Evolutionary conservation across 2,113 vertebrate genomes (phyloP), one percentile per base, ranked within the genome.

Genomic region (Oenanthe oenanthe): DNA sequence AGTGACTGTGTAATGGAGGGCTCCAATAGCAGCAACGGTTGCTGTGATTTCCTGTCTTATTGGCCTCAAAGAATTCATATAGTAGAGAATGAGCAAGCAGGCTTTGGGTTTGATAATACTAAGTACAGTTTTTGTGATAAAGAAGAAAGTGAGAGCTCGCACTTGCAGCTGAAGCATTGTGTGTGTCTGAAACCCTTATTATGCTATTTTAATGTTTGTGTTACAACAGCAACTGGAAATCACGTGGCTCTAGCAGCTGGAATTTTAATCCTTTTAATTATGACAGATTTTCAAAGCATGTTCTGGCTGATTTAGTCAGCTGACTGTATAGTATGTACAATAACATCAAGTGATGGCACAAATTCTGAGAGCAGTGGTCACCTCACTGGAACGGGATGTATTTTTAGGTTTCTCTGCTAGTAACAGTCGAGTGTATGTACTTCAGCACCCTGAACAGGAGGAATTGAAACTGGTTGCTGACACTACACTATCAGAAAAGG

Each of bases 361-460:
- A 60, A 96, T 97, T 95, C 88, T 88, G 70, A 97, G 88, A 96
- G 91, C 90, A 87, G 74, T 97, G 96, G 94, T 95, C 91, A 97
- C 95, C 95, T 97, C 85, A 93, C 73, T 87, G 96, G 97, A 98
- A 97, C 88, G 34, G 94, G 93, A 95, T 98, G 74, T 98, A 96
- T 97, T 97, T 98, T 98, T 98, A 98, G 98, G 93, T 95, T 97
- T 98, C 96, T 96, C 77, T 96, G 86, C 96, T 97, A 85, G 95
- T 97, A 97, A 96, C 92, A 97, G 96, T 97, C 94, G 95, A 96
- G 92, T 92, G 95, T 94, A 29, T 86, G 80, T 91, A 87, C 93
- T 97, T 96, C 42, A 82, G 60, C 94, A 87, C 94, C 26, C 71
- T 75, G 71, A 68, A 18, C 47, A 75, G 70, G 17, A 87, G 97